Base-by-base conservation (phyloP, 2,797 vertebrate genomes). In the Microcaecilia unicolor region DNA sequence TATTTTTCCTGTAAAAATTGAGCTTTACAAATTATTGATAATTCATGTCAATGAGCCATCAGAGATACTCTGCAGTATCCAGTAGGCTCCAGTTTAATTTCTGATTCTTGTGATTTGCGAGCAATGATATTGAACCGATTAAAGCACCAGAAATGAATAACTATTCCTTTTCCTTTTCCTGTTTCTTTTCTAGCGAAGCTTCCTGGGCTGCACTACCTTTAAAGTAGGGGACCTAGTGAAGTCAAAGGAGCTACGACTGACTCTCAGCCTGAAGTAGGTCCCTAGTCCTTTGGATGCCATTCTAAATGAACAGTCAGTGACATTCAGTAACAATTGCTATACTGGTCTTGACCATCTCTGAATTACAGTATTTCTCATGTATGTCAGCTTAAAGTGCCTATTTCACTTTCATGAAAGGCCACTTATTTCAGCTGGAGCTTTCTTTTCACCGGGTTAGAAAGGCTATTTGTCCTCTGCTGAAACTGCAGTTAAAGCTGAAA, bases 201-300 rank as follows among this genome's bases (percentile, higher is more conserved):
- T 93, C 77, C 81, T 98, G 76, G 95, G 95, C 25, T 89, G 66
- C 47, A 69, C 88, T 49, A 90, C 88, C 26, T 97, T 98, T 74
- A 85, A 83, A 47, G 82, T 97, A 3, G 84, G 78, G 9, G 90
- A 97, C 34, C 74, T 98, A 52, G 71, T 97, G 44, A 89, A 85
- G 50, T 86, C 91, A 10, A 92, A 90, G 74, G 90, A 93, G 55
- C 87, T 92, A 10, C 83, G 78, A 42, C 62, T 98, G 64, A 83
- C 84, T 48, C 85, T 97, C 55, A 91, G 73, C 46, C 85, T 98
- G 48, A 91, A 89, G 95, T 97, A 63, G 77, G 87, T 61, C 22
- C 31, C 40, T 33, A 9, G 9, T 51, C 28, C 25, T 1, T 4
- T 26, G 6, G 15, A 41, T 46, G 9, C n/a, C 7, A 1, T 1